Conservation (phyloP, 2,113 vertebrate species). For the Ciconia stormi region DNA sequence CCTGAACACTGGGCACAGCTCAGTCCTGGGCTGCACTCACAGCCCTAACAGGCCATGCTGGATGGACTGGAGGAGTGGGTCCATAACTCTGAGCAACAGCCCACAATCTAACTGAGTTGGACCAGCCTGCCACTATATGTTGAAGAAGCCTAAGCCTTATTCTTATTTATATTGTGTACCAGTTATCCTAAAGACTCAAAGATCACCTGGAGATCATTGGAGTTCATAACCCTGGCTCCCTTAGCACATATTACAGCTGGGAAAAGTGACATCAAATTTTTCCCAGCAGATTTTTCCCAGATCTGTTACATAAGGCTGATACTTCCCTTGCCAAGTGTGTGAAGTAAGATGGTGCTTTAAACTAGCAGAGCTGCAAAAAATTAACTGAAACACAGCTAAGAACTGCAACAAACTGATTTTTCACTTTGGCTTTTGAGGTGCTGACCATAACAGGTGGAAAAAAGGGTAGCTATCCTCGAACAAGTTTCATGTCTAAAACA, state of each 20-base stretch:
- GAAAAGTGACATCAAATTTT: neutral
- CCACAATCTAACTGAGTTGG: neutral
- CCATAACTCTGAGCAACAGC: neutral
- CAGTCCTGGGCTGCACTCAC: neutral
- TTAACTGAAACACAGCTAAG: neutral
- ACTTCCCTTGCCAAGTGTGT: neutral
- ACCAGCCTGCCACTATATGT: neutral
- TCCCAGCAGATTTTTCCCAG: conserved; percentile 22
- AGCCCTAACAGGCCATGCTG: neutral
- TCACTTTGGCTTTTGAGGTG: neutral
- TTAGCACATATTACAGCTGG: neutral
- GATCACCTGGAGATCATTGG: neutral
- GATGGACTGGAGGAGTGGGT: neutral
- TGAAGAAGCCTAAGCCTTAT: neutral
- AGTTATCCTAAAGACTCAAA: neutral
- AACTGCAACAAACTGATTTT: conserved; percentile 30
- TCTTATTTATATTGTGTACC: neutral
- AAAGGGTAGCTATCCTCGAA: neutral
- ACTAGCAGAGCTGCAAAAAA: neutral
- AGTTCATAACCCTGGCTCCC: neutral
- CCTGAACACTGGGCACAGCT: neutral
- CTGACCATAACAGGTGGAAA: neutral
- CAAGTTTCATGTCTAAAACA: neutral
- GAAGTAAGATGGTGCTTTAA: neutral
- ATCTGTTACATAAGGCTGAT: neutral